Evolutionary conservation across 2,797 vertebrate species (phyloP).

Genomic region (Trachurus trachurus): DNA sequence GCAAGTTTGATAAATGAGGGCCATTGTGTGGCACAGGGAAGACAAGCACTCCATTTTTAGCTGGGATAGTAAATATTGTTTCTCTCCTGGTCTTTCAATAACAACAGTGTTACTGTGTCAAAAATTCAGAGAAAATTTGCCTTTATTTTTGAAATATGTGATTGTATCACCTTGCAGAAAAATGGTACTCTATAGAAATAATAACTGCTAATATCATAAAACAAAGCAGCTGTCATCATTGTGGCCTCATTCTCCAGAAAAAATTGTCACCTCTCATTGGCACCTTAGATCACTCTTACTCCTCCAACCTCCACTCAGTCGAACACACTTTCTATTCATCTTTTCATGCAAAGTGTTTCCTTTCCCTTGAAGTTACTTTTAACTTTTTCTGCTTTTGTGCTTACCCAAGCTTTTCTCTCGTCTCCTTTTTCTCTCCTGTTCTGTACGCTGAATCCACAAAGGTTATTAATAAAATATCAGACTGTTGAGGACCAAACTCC

Average conservation of each 20-base stretch:
- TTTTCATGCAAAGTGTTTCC: not conserved
- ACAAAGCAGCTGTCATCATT: not conserved
- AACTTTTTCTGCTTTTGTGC: slow-evolving; percentile 13
- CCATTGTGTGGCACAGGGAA: not conserved
- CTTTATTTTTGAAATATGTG: slow-evolving; percentile 13
- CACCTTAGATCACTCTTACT: not conserved
- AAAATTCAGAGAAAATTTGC: slow-evolving; percentile 6
- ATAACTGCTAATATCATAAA: not conserved
- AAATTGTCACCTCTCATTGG: not conserved
- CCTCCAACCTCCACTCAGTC: slow-evolving; percentile 3
- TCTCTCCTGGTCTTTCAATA: not conserved
- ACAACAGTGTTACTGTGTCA: slow-evolving; percentile 9
- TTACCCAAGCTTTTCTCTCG: not conserved
- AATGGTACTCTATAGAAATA: not conserved
- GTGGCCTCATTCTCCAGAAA: not conserved
- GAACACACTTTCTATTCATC: not conserved
- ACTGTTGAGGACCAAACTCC: not conserved
- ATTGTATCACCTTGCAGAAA: slow-evolving; percentile 25
- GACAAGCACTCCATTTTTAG: slow-evolving; percentile 14
- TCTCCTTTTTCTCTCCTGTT: slow-evolving; percentile 9
- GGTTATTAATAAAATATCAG: slow-evolving; percentile 29
- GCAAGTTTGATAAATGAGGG: too few relatives aligned
- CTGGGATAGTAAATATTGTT: slow-evolving; percentile 7
- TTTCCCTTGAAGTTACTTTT: slow-evolving; percentile 17
- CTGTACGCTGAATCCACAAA: slow-evolving; percentile 21